phyloP scores from a whole-genome alignment of 2,888 invertebrate species.

The Anarsia innoxiella region DNA sequence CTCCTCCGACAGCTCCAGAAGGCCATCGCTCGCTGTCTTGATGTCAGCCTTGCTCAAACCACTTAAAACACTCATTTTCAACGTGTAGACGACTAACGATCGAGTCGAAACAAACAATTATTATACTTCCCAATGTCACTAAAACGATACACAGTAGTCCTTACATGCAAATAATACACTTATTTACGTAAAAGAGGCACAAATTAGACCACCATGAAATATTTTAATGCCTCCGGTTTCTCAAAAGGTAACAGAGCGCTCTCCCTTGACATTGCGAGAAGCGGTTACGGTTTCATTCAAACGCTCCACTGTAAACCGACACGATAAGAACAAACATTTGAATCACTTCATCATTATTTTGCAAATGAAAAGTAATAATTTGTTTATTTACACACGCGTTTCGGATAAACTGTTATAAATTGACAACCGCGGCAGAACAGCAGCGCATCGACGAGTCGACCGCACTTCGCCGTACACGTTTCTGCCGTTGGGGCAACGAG shows the following conservation, averaged over 20 bases:
- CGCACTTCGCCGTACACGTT: slow-evolving; percentile 75
- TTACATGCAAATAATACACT: slow-evolving; percentile 69
- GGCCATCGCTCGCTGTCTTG: slow-evolving; percentile 79
- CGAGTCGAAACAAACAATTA: slow-evolving; percentile 49
- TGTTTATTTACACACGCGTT: slow-evolving; percentile 73
- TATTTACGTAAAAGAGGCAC: slow-evolving; percentile 59
- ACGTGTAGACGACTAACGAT: slow-evolving; percentile 67
- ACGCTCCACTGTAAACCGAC: slow-evolving; percentile 59
- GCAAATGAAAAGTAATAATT: slow-evolving; percentile 63
- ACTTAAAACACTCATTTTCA: slow-evolving; percentile 72
- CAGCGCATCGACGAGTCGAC: slow-evolving; percentile 73
- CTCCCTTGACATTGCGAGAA: slow-evolving; percentile 75
- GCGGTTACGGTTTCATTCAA: slow-evolving; percentile 65
- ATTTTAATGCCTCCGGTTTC: slow-evolving; percentile 73
- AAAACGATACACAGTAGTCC: slow-evolving; percentile 67
- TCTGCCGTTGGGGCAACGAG: slow-evolving; percentile 48
- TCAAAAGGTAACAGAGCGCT: slow-evolving; percentile 70
- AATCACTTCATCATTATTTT: slow-evolving; percentile 62
- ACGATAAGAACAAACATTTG: slow-evolving; percentile 64
- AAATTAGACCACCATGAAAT: slow-evolving; percentile 70
- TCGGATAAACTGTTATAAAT: slow-evolving; percentile 57
- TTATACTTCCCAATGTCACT: slow-evolving; percentile 53
- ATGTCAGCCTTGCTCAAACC: slow-evolving; percentile 74
- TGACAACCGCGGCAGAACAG: slow-evolving; percentile 66
- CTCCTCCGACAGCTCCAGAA: slow-evolving; percentile 82